Evolutionary conservation across 2,113 vertebrate species (phyloP).

Genomic region (Boulengeromyrus knoepffleri): DNA sequence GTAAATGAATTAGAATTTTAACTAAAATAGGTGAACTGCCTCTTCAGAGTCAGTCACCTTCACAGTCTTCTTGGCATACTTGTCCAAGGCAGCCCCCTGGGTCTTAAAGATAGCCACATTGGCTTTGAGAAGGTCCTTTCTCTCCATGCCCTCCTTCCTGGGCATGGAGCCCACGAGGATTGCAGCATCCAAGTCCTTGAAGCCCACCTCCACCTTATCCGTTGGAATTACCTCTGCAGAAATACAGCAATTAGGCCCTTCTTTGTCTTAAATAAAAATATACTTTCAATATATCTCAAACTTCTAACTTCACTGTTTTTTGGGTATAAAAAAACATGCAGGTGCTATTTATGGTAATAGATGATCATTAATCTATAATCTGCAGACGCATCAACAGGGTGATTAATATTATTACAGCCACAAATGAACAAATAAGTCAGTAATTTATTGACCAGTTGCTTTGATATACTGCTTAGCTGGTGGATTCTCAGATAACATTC

Average conservation of each 20-base stretch:
- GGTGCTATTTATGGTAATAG: not conserved
- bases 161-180: slow-evolving; percentile 96
- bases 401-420: not conserved
- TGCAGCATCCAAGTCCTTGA: slow-evolving; percentile 87
- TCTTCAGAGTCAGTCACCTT: slow-evolving; percentile 66
- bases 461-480: not conserved
- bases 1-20: not conserved
- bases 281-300: not conserved
- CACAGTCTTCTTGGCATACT: slow-evolving; percentile 90
- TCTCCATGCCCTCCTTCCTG: slow-evolving; percentile 93
- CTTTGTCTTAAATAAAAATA: not conserved
- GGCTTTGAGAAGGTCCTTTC: slow-evolving; percentile 94
- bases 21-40: not conserved
- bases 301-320: not conserved
- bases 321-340: not conserved
- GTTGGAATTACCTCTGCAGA: slow-evolving; percentile 84
- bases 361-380: not conserved
- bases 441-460: not conserved
- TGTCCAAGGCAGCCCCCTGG: slow-evolving; percentile 88
- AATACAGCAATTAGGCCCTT: not conserved
- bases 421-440: not conserved
- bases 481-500: slow-evolving; percentile 26
- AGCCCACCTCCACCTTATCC: slow-evolving; percentile 88
- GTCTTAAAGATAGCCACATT: slow-evolving; percentile 95
- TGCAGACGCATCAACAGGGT: not conserved